Conservation (phyloP, 1,140 invertebrate genomes). For the Antheraea pernyi region DNA sequence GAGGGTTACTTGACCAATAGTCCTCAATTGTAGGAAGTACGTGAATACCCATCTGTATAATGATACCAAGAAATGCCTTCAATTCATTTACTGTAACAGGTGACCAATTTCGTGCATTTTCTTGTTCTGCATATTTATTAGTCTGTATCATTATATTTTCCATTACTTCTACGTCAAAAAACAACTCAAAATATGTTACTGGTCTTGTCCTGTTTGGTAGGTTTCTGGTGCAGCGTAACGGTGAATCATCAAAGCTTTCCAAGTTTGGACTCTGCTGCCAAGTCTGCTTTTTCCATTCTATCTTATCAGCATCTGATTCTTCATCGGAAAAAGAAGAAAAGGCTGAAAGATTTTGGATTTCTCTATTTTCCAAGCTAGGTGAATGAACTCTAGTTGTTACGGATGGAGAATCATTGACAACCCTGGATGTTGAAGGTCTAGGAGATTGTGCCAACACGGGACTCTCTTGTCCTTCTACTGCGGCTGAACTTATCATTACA, state of each 20-base stretch:
- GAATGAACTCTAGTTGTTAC: constrained; percentile 13
- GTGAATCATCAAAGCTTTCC: constrained; percentile 17
- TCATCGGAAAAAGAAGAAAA: constrained; percentile 21
- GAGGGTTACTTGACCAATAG: constrained; percentile 23
- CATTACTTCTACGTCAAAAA: constrained; percentile 6
- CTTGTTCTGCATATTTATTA: constrained; percentile 13
- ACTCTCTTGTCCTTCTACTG: constrained; percentile 7
- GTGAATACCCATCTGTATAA: constrained; percentile 24
- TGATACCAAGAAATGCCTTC: constrained; percentile 16
- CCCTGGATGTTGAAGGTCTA: constrained; percentile 14
- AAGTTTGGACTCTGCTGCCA: constrained; percentile 18
- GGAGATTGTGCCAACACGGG: constrained; percentile 12
- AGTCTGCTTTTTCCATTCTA: constrained; percentile 17
- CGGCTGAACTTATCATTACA: constrained; percentile 12
- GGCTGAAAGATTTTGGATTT: constrained; percentile 22
- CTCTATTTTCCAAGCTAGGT: constrained; percentile 12
- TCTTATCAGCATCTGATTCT: constrained; percentile 18
- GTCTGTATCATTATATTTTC: constrained; percentile 2
- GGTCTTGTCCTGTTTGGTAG: constrained; percentile 14
- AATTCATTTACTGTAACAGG: no score
- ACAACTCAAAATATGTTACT: constrained; percentile 14
- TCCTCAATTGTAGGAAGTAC: constrained; percentile 19
- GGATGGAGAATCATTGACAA: constrained; percentile 14
- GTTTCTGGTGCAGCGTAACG: constrained; percentile 17
- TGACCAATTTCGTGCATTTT: neutral